Evolutionary conservation across 2,113 vertebrate species (phyloP), one percentile per base, ranked within the genome.

Genomic region (Takifugu flavidus): DNA sequence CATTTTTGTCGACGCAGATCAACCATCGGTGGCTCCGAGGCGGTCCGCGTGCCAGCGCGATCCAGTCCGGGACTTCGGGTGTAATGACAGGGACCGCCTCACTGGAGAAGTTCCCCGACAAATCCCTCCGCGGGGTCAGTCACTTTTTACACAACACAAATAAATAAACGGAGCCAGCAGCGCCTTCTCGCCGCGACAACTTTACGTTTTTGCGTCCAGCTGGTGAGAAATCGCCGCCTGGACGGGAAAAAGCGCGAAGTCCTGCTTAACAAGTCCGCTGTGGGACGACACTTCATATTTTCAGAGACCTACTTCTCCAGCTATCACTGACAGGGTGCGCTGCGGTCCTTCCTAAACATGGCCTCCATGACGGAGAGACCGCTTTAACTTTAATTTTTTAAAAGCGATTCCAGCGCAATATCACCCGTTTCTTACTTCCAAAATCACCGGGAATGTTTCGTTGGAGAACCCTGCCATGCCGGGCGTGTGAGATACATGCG

Each of bases 331-430:
- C 90, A 90, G 87, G 88, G 82, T 66, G 90, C 91, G 81, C 79
- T 91, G 71, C 83, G 91, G 91, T 91, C 86, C 78, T 82, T 88
- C 81, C 88, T 84, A 91, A 92, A 92, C 91, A 92, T 92, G 91
- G 91, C 91, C 90, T 91, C 91, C 91, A 88, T 92, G 89, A 91
- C 89, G 90, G 91, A 90, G 87, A 87, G 82, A 85, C 87, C 72
- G 89, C 87, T 88, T 83, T 84, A 92, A 92, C 89, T 91, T 92
- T 91, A 87, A 88, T 86, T 86, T 88, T 88, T 76, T 76, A 59
- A 20, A 20, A 20, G 67, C 59, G 56, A 49, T 82, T 85, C 67
- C 64, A 59, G 73, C 61, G 69, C 44, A 73, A 86, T 73, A 71
- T n/a, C 62, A 59, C 56, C 27, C 53, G 65, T 77, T 78, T 78